phyloP scores from a whole-genome alignment of 2,113 vertebrate species.

The Pongo abelii region DNA sequence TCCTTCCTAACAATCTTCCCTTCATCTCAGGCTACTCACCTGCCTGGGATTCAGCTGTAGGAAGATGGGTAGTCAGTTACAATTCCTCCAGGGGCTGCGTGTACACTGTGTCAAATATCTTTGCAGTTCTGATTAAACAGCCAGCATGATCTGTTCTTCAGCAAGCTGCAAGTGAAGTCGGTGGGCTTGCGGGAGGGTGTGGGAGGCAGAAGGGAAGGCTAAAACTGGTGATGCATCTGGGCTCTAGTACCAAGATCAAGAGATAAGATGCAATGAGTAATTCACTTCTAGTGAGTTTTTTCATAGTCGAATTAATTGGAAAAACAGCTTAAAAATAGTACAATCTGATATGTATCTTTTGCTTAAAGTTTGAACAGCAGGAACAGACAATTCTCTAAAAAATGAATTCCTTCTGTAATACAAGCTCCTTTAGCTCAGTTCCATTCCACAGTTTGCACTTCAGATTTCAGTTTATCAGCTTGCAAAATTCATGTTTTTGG shows the following conservation, averaged over 20 bases:
- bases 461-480: background rate
- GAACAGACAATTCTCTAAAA: constrained; percentile 2
- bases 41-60: background rate
- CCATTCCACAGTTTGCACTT: background rate
- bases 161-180: background rate
- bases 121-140: background rate
- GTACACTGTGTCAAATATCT: background rate
- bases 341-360: constrained; percentile 19
- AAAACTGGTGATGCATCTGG: background rate
- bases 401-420: background rate
- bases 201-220: background rate
- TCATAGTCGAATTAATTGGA: constrained; percentile 41
- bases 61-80: background rate
- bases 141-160: background rate
- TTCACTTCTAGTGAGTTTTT: constrained; percentile 39
- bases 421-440: background rate
- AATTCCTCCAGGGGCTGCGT: background rate
- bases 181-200: background rate
- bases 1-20: background rate
- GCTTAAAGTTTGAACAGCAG: constrained; percentile 50
- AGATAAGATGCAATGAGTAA: constrained; percentile 13
- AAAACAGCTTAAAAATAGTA: constrained; percentile 13
- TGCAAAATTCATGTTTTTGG: constrained; percentile 18
- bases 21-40: background rate
- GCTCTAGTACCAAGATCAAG: background rate